These are phyloP conservation scores for Parnassius mnemosyne DNA, from an alignment of 2,888 invertebrate genomes.

Conservation along the genomic window DNA sequence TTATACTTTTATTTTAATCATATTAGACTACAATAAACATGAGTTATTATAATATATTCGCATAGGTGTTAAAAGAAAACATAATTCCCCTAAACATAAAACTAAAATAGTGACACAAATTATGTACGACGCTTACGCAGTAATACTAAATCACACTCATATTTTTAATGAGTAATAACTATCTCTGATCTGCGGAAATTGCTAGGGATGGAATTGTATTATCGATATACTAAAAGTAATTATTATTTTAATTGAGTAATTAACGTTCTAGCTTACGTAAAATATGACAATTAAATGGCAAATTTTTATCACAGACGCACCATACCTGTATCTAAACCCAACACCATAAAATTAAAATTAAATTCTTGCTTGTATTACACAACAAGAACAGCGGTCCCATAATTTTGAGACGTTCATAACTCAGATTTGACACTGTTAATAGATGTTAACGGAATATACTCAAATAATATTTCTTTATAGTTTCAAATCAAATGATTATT, in stretches of 20 bases:
- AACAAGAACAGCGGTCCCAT: slow-evolving; percentile 21
- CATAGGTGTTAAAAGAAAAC: slow-evolving; percentile 2
- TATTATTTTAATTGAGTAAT: too few species aligned
- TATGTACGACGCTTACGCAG: slow-evolving; percentile 6
- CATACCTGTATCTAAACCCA: not conserved
- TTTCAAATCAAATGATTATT: too few species aligned
- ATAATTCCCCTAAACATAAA: slow-evolving; percentile 17
- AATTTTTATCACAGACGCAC: too few species aligned
- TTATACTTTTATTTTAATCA: not conserved
- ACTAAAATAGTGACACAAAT: slow-evolving; percentile 22
- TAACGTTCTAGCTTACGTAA: too few species aligned
- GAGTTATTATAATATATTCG: not conserved
- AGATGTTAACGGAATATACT: slow-evolving; percentile 2
- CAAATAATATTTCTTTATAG: not conserved
- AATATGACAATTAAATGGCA: too few species aligned
- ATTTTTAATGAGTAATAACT: slow-evolving; percentile 10
- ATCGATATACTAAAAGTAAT: not conserved
- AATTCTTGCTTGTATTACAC: slow-evolving; percentile 24
- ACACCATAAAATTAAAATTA: slow-evolving; percentile 21
- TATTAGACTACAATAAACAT: not conserved
- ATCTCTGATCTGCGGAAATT: not conserved
- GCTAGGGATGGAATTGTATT: not conserved
- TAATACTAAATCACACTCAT: slow-evolving; percentile 16
- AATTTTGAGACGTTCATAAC: slow-evolving; percentile 8
- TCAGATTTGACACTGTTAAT: not conserved